Evolutionary conservation across 2,797 vertebrate species (phyloP), one percentile per base, ranked within the genome.

Genomic region (Adelosebastes latens): DNA sequence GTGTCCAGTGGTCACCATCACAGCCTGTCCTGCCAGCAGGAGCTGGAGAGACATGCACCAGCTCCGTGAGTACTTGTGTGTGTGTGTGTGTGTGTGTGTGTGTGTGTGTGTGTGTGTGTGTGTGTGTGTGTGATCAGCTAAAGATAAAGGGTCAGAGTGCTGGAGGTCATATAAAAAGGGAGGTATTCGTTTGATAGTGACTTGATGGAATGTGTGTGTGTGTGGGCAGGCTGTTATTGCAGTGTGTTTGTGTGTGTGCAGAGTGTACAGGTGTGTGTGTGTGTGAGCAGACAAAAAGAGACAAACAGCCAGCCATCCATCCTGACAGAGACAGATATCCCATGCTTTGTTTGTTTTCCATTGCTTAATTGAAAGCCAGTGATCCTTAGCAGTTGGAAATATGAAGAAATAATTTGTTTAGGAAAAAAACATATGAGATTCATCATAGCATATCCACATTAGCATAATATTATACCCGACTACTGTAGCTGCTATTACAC

Each of bases 1-100:
- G 0, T 99, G 97, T 86, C 97, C 98, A 0, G 1, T 99, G 88
- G 93, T 99, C 85, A 99, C 98, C 12, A 93, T 99, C 93, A 98
- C 97, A 0, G 97, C 97, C 71, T 95, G 93, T 88, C 98, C 98
- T 0, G 87, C 94, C 27, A 96, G 96, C 34, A 90, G 87, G 80
- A 91, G 85, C 16, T 80, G 94, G 53, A 94, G 88, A 0, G 93
- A 97, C 75, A 85, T 97, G 86, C 96, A 97, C 70, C 96, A 97
- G 79, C 93, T 98, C 70, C 92, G 98, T 99, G 90, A 98, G 97
- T 97, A 49, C 12, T 69, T 46, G 42, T 18, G 2, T 68, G 60
- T 61, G 60, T 34, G 12, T 20, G 46, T 49, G 60, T 34, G 53
- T 72, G 18, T 42, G 18, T 34, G 61, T 68, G 22, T 27, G 25